Conservation (phyloP, 2,888 invertebrate species). For the Leptogaster cylindrica region DNA sequence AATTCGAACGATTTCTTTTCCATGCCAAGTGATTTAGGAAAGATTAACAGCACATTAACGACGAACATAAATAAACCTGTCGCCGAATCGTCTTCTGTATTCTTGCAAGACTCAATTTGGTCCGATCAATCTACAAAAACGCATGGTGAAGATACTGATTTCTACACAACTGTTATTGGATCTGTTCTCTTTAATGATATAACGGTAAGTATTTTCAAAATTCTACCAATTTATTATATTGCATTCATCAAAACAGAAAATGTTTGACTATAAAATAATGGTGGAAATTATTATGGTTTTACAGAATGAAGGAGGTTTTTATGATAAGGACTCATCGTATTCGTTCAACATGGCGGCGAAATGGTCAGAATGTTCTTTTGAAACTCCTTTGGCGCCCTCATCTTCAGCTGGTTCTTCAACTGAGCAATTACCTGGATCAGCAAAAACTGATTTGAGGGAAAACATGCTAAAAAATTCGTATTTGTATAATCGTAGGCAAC, state of each 20-base stretch:
- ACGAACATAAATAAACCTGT: slow-evolving; percentile 11
- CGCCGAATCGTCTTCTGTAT: slow-evolving; percentile 58
- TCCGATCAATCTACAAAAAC: slow-evolving; percentile 56
- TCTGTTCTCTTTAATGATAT: slow-evolving; percentile 48
- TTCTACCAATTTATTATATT: too few relatives aligned
- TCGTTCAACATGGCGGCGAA: slow-evolving; percentile 51
- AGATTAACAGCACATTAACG: slow-evolving; percentile 47
- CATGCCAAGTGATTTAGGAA: slow-evolving; percentile 52
- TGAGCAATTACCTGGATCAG: slow-evolving; percentile 28
- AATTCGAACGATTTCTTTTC: slow-evolving; percentile 52
- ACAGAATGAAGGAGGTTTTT: slow-evolving; percentile 24
- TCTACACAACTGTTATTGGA: slow-evolving; percentile 53
- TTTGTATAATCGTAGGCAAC: slow-evolving; percentile 45
- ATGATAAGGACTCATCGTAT: slow-evolving; percentile 47
- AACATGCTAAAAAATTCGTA: slow-evolving; percentile 47
- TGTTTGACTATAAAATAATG: too few relatives aligned
- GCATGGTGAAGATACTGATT: slow-evolving; percentile 55
- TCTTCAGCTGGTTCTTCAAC: slow-evolving; percentile 30
- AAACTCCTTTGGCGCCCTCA: slow-evolving; percentile 47
- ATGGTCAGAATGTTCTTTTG: slow-evolving; percentile 55
- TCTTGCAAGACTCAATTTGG: slow-evolving; percentile 66
- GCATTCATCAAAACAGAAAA: background rate
- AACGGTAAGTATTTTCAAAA: slow-evolving; percentile 44
- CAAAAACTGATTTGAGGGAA: slow-evolving; percentile 43
- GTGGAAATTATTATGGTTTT: slow-evolving; percentile 1